phyloP scores from a whole-genome alignment of 2,888 invertebrate genomes.

The Helicoverpa assulta region DNA sequence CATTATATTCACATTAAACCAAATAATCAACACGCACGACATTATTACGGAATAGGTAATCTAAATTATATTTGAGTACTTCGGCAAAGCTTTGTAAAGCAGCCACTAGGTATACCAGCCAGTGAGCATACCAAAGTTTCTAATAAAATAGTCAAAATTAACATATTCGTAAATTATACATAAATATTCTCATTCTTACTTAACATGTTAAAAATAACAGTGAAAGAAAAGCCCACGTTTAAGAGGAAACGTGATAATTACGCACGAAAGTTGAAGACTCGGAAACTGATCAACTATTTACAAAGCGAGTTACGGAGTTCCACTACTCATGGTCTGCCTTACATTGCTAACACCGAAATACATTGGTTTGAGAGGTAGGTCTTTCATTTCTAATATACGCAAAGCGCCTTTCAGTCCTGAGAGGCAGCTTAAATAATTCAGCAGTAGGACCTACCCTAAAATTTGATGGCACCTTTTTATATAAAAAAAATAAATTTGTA shows the following conservation, averaged over 20 bases:
- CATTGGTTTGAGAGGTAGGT: conserved; percentile 81
- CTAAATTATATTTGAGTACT: conserved; percentile 19
- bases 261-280: conserved; percentile 69
- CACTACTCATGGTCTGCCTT: conserved; percentile 81
- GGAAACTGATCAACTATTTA: conserved; percentile 77
- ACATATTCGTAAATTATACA: not conserved
- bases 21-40: not conserved
- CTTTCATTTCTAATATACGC: not conserved
- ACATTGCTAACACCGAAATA: conserved; percentile 76
- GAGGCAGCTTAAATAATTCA: too few relatives aligned
- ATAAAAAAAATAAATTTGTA: too few relatives aligned
- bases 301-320: conserved; percentile 76
- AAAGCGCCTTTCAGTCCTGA: not conserved
- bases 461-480: too few relatives aligned
- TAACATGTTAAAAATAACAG: conserved; percentile 69
- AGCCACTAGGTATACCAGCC: not conserved
- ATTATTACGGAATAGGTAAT: not conserved
- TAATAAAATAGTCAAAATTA: not conserved
- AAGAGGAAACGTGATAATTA: conserved; percentile 77
- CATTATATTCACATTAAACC: conserved; percentile 22
- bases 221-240: conserved; percentile 68
- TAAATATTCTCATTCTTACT: conserved; percentile 5
- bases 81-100: conserved; percentile 1
- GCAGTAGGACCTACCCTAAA: too few relatives aligned
- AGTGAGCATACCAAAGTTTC: not conserved